Evolutionary conservation across 2,797 vertebrate genomes (phyloP).

Genomic region (Chiloscyllium punctatum): DNA sequence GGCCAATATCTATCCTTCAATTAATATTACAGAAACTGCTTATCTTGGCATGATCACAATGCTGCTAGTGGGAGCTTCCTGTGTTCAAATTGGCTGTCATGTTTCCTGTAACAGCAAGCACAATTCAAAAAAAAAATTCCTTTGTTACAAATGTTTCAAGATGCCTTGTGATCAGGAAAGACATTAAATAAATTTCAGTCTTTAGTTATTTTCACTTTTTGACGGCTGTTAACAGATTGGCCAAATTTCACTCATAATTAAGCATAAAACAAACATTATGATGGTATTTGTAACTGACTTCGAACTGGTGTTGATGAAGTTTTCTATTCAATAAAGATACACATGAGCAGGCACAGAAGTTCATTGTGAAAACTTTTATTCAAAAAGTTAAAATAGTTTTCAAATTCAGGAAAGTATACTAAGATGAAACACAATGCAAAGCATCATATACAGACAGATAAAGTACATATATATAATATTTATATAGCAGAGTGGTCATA

Average conservation of each 20-base stretch:
- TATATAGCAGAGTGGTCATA: slow-evolving; percentile 79
- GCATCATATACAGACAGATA: slow-evolving; percentile 99
- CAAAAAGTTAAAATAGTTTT: slow-evolving; percentile 99
- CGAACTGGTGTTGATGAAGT: too few relatives aligned
- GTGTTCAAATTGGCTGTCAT: background rate
- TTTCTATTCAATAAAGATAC: background rate
- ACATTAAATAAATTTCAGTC: background rate
- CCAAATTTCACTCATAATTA: background rate
- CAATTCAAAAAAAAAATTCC: background rate
- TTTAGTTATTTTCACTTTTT: background rate
- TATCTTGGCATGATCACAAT: background rate
- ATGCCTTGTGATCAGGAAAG: background rate
- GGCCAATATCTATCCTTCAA: background rate
- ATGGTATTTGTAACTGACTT: background rate
- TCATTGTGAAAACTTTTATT: slow-evolving; percentile 78
- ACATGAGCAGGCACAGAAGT: background rate
- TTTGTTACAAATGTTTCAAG: background rate
- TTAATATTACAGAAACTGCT: background rate
- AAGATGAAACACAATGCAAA: slow-evolving; percentile 90
- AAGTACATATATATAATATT: slow-evolving; percentile 80
- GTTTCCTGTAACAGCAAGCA: background rate
- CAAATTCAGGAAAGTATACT: slow-evolving; percentile 94
- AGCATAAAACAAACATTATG: background rate
- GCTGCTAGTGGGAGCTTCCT: background rate
- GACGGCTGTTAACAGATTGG: too few relatives aligned